Evolutionary conservation across 2,113 vertebrate genomes (phyloP).

Genomic region (Rutilus rutilus): DNA sequence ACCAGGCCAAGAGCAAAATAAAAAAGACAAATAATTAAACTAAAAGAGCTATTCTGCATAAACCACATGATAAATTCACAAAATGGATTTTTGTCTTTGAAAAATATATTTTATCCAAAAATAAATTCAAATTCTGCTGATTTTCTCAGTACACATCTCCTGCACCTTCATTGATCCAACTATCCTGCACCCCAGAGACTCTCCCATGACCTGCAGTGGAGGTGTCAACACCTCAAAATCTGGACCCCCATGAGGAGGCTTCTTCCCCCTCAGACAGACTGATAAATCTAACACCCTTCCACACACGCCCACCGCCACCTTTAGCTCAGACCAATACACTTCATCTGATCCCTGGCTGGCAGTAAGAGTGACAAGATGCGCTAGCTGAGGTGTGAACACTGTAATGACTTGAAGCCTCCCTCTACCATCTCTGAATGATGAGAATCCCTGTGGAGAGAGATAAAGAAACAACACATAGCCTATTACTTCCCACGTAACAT

Average conservation of each 20-base stretch:
- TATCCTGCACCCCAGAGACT: conserved; percentile 3
- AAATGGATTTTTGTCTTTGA: not conserved
- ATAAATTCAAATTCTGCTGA: not conserved
- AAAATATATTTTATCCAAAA: not conserved
- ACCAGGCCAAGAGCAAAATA: no score
- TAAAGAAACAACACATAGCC: not conserved
- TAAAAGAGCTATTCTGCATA: not conserved
- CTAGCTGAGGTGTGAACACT: conserved; percentile 21
- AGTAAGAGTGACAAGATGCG: not conserved
- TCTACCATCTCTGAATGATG: not conserved
- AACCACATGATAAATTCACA: not conserved
- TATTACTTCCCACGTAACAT: conserved; percentile 6
- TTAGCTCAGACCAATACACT: conserved; percentile 33
- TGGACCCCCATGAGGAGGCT: conserved; percentile 19
- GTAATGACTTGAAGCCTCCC: conserved; percentile 18
- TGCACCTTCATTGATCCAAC: not conserved
- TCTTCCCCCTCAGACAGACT: conserved; percentile 45
- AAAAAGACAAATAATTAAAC: no score
- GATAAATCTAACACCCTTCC: conserved; percentile 56
- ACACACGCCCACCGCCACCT: conserved; percentile 19
- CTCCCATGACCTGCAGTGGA: conserved; percentile 56
- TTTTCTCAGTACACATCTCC: not conserved
- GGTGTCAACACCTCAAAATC: conserved; percentile 54
- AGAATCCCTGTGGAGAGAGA: conserved; percentile 2
- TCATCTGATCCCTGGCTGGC: conserved; percentile 32